These are phyloP conservation scores for Magallana nippona DNA, from an alignment of 2,888 invertebrate genomes.

Conservation along the genomic window DNA sequence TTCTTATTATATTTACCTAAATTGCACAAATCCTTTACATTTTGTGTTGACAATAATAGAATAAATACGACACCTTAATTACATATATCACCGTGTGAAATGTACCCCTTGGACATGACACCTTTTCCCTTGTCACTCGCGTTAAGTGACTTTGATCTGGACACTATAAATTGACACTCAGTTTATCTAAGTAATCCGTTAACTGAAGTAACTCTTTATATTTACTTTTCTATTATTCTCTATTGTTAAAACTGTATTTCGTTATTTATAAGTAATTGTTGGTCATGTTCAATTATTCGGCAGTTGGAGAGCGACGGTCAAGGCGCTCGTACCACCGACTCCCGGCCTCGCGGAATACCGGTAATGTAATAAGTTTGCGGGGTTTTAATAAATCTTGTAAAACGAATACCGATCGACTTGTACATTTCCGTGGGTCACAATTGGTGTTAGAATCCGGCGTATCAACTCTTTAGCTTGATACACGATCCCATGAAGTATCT, in stretches of 20 bases:
- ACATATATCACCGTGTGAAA: too few species aligned
- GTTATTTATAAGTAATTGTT: neutral
- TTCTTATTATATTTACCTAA: too few species aligned
- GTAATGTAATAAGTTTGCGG: too few species aligned
- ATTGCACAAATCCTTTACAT: too few species aligned
- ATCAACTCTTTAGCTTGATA: slow-evolving; percentile 14
- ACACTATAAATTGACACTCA: neutral
- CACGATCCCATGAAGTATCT: neutral
- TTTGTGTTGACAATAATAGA: too few species aligned
- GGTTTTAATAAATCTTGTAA: neutral
- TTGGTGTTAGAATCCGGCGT: slow-evolving; percentile 5
- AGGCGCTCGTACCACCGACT: slow-evolving; percentile 7
- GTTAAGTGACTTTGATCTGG: neutral
- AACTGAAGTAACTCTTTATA: neutral
- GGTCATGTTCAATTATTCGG: neutral
- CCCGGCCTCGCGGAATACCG: neutral
- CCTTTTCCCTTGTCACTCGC: too few species aligned
- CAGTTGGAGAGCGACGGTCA: slow-evolving; percentile 4
- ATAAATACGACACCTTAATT: too few species aligned
- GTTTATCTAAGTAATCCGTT: slow-evolving; percentile 6
- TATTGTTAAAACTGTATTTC: slow-evolving; percentile 1
- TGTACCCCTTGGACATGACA: too few species aligned
- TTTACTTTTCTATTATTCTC: neutral
- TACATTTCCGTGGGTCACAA: neutral
- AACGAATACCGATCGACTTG: neutral